A percentile compares a stretch with the other conserved stretches of the same genome.
These are phyloP conservation scores for Pelobates fuscus DNA, from an alignment of 2,113 vertebrate species.

Conservation along the genomic window DNA sequence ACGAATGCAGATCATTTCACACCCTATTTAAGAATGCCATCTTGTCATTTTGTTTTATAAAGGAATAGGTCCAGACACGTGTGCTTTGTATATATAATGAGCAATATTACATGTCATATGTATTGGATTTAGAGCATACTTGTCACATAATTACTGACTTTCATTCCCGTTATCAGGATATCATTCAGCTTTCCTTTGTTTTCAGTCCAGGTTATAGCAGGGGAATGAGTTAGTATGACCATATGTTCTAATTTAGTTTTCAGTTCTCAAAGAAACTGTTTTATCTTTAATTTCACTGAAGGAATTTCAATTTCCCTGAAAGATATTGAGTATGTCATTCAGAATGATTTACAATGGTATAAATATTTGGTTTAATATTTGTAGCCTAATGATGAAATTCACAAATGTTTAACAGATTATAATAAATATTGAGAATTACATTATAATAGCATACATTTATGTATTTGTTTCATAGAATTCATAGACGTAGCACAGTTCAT, in stretches of 20 bases:
- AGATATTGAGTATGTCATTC: background rate
- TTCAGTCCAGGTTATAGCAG: background rate
- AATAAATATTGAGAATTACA: too few relatives aligned
- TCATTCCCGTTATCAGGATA: slow-evolving; percentile 20
- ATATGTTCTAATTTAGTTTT: slow-evolving; percentile 5
- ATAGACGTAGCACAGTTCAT: too few relatives aligned
- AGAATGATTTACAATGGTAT: background rate
- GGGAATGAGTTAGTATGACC: slow-evolving; percentile 13
- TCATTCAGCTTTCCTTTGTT: slow-evolving; percentile 8
- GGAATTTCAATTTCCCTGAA: background rate
- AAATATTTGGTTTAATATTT: background rate
- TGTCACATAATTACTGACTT: slow-evolving; percentile 36
- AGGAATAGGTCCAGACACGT: slow-evolving; percentile 6
- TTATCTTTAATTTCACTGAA: background rate
- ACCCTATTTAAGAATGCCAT: slow-evolving; percentile 11
- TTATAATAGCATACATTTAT: too few relatives aligned
- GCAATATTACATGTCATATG: slow-evolving; percentile 23
- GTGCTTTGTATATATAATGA: slow-evolving; percentile 14
- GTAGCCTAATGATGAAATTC: background rate
- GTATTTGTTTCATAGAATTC: too few relatives aligned
- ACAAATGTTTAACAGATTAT: too few relatives aligned
- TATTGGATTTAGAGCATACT: slow-evolving; percentile 18
- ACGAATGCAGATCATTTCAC: slow-evolving; percentile 30
- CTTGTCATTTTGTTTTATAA: slow-evolving; percentile 22
- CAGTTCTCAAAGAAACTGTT: background rate